Evolutionary conservation across 53 echinoderm and acorn worm genomes (phyloP).

Genomic region (Echinarachnius parma): DNA sequence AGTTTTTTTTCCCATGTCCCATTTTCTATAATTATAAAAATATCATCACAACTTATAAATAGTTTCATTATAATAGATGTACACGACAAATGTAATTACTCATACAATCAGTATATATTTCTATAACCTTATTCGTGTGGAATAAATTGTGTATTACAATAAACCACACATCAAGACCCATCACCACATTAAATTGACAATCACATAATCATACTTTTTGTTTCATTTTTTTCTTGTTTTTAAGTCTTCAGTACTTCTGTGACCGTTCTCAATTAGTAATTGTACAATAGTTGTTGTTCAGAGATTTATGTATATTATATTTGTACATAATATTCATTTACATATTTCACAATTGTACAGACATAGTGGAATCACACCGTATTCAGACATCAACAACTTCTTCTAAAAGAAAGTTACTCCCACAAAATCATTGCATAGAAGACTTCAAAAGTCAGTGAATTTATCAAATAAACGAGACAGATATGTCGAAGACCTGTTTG

Average conservation of each 20-base stretch:
- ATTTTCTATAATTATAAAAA: conserved; percentile 35
- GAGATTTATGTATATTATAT: conserved; percentile 40
- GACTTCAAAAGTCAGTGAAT: conserved; percentile 32
- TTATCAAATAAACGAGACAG: conserved; percentile 7
- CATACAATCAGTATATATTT: conserved; percentile 17
- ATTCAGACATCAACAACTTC: not conserved
- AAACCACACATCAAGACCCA: conserved; percentile 17
- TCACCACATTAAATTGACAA: conserved; percentile 8
- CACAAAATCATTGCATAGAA: conserved; percentile 42
- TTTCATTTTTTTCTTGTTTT: conserved; percentile 20
- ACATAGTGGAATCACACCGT: conserved; percentile 26
- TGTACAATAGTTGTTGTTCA: conserved; percentile 43
- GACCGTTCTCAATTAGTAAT: conserved; percentile 16
- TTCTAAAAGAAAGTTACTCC: not conserved
- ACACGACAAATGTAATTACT: conserved; percentile 22
- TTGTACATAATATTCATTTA: conserved; percentile 35
- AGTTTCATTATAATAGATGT: not conserved
- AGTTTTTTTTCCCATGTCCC: conserved; percentile 24
- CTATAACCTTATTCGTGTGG: conserved; percentile 14
- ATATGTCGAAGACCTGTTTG: not conserved
- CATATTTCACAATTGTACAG: conserved; percentile 50
- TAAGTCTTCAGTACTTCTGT: conserved; percentile 6
- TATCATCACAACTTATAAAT: conserved; percentile 37
- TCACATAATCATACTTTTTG: conserved; percentile 15
- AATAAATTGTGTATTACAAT: conserved; percentile 12